phyloP scores from a whole-genome alignment of 1,140 invertebrate genomes.

The Batillaria attramentaria region DNA sequence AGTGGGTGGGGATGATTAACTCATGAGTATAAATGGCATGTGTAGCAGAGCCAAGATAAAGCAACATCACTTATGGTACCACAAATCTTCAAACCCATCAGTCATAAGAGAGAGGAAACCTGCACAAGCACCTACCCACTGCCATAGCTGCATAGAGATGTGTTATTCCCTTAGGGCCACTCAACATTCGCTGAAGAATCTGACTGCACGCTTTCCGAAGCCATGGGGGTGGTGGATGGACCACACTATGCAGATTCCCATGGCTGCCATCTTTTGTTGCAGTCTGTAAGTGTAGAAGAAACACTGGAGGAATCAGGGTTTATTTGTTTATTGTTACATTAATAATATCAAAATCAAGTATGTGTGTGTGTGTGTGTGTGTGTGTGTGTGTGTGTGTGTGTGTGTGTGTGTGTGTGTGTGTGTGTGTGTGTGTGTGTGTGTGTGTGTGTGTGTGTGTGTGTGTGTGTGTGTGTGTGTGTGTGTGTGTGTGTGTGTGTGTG shows the following conservation, averaged over 20 bases:
- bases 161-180: background rate
- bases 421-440: conserved; percentile 11
- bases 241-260: background rate
- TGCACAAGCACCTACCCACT: too few relatives aligned
- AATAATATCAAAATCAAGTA: too few relatives aligned
- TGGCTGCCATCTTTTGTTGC: too few relatives aligned
- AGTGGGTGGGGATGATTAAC: too few relatives aligned
- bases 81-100: too few relatives aligned
- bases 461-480: background rate
- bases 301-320: too few relatives aligned
- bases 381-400: background rate
- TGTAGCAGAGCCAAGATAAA: too few relatives aligned
- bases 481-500: conserved; percentile 12
- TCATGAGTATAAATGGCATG: too few relatives aligned
- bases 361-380: conserved; percentile 8
- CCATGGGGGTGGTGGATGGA: background rate
- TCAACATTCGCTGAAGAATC: background rate
- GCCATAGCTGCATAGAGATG: background rate
- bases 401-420: background rate
- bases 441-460: conserved; percentile 1
- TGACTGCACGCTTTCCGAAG: background rate
- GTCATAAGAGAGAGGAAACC: too few relatives aligned
- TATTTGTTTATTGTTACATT: too few relatives aligned
- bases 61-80: too few relatives aligned
- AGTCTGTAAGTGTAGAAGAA: background rate